Base-by-base conservation (phyloP, 2,888 invertebrate genomes). In the Athalia cordata region DNA sequence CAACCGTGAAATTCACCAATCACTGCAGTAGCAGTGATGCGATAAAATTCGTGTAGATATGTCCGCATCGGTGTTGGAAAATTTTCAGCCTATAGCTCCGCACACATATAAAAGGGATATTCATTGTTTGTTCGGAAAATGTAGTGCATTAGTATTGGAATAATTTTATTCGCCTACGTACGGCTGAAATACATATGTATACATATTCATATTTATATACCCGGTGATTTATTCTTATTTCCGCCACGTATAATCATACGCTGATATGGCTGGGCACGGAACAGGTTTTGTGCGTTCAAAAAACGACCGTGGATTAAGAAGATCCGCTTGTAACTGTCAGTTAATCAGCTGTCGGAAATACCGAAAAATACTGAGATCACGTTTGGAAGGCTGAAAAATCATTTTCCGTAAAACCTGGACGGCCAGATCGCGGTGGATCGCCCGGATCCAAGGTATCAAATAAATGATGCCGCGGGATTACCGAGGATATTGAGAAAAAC, bases 1-100 rank as follows among this genome's bases (percentile, higher is more conserved):
- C 62, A 64, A 50, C 50, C 75, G 62, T 75, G 75, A 75, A 75
- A 75, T 75, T 62, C 62, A 1, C 52, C 72, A 72, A 59, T 72
- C 72, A 59, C 72, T 72, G 72, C 72, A 72, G 72, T 72, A 13
- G 72, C 59, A 72, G 72, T 59, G 72, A 72, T 72, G 59, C 72
- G 72, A 72, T 72, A 72, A 72, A 72, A 59, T 59, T 59, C 72
- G 72, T 55, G 59, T 59, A 9, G 59, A 72, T 59, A 57, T 72
- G 59, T 72, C 57, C n/a, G 59, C 59, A 57, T 59, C 72, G 59
- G 47, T 72, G 59, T 4, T 15, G 45, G 59, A 47, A 59, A 59
- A 72, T 72, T 72, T 8, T 5, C 52, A 59, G 59, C 57, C 57
- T 59, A 11, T 64, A 6, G 67, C 67, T 50, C 50, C n/a, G n/a